Percentiles rank a stretch among this genome's conserved stretches.
Conservation (phyloP, 2,888 invertebrate species). For the Odontomyia ornata region DNA sequence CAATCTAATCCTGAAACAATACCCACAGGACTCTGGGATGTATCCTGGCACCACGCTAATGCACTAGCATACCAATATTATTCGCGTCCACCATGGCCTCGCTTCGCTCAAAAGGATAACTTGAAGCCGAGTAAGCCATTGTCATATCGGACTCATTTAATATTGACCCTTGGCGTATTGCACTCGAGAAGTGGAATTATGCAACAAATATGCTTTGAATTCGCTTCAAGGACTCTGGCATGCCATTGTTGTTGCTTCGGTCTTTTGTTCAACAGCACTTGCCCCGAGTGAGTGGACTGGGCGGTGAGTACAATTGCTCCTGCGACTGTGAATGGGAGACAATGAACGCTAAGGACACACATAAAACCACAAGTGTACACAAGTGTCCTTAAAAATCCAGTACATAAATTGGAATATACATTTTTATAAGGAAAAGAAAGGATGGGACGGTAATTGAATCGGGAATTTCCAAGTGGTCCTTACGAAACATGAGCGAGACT, state of each 20-base stretch:
- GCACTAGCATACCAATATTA: neutral
- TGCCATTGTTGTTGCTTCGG: neutral
- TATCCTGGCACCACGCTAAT: neutral
- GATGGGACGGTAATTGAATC: slow-evolving; percentile 28
- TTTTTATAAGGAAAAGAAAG: slow-evolving; percentile 11
- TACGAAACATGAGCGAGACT: neutral
- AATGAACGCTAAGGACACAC: neutral
- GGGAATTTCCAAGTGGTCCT: neutral
- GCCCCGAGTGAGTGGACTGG: neutral
- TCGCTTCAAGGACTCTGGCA: slow-evolving; percentile 18
- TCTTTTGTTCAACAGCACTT: slow-evolving; percentile 20
- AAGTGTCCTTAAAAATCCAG: slow-evolving; percentile 31
- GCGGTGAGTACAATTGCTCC: neutral
- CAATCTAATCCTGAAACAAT: neutral
- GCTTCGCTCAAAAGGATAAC: neutral
- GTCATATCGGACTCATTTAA: slow-evolving; percentile 34
- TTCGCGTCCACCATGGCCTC: neutral
- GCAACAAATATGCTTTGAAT: slow-evolving; percentile 35
- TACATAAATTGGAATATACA: slow-evolving; percentile 38
- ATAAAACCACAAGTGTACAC: slow-evolving; percentile 35
- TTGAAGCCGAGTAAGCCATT: slow-evolving; percentile 13
- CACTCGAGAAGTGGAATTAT: slow-evolving; percentile 32
- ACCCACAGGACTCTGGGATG: neutral
- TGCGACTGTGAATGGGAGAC: neutral
- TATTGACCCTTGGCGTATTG: slow-evolving; percentile 38